phyloP scores from a whole-genome alignment of 2,113 vertebrate genomes.

The Polyodon spathula region DNA sequence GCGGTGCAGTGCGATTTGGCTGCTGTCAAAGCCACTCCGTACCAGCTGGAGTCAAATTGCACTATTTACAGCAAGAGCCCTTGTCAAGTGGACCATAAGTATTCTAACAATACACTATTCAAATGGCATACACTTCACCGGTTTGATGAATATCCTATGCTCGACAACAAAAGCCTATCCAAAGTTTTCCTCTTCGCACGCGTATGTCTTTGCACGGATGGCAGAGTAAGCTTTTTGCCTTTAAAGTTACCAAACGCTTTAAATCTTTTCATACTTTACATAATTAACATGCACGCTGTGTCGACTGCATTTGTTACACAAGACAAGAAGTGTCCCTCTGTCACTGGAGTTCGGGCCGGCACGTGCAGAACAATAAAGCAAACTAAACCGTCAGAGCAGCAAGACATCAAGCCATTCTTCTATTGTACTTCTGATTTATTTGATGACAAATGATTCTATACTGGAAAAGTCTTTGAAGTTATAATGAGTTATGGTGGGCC shows the following conservation, averaged over 20 bases:
- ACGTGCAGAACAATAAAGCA: slow-evolving; percentile 52
- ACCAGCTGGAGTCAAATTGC: slow-evolving; percentile 99
- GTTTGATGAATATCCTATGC: slow-evolving; percentile 61
- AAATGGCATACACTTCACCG: slow-evolving; percentile 71
- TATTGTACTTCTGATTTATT: slow-evolving; percentile 55
- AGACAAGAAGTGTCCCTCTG: slow-evolving; percentile 39
- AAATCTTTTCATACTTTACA: slow-evolving; percentile 46
- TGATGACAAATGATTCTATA: slow-evolving; percentile 36
- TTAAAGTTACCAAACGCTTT: slow-evolving; percentile 18
- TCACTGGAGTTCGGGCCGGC: slow-evolving; percentile 47
- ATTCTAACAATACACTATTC: slow-evolving; percentile 73
- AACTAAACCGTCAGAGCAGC: slow-evolving; percentile 45
- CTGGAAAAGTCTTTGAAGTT: slow-evolving; percentile 44
- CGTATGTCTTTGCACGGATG: slow-evolving; percentile 8
- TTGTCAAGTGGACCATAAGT: slow-evolving; percentile 76
- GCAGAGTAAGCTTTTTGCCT: slow-evolving; percentile 6
- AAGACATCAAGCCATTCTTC: slow-evolving; percentile 59
- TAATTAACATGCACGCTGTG: slow-evolving; percentile 63
- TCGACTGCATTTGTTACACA: slow-evolving; percentile 63
- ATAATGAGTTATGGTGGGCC: slow-evolving; percentile 16
- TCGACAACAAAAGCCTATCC: slow-evolving; percentile 47
- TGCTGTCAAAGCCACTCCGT: slow-evolving; percentile 91
- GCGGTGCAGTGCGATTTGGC: slow-evolving; percentile 85
- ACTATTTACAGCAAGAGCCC: slow-evolving; percentile 90
- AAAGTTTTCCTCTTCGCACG: slow-evolving; percentile 54